Evolutionary conservation across 2,113 vertebrate species (phyloP), one percentile per base, ranked within the genome.

Genomic region (western clawed frog (Xenopus tropicalis)): DNA sequence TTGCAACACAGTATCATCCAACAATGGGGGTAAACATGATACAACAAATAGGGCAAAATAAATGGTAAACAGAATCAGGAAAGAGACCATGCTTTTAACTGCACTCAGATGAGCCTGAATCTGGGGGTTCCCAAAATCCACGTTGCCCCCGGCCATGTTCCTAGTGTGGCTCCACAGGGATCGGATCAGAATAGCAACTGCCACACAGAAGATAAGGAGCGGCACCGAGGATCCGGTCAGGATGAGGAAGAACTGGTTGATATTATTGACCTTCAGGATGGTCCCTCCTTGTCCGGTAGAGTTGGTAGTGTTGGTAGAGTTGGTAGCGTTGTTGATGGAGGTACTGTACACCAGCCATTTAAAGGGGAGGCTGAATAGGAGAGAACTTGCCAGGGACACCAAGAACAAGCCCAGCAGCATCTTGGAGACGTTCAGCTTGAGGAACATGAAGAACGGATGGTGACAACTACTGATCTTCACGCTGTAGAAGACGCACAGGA

Each of bases 381-480:
- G 3, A 0, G 77, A 22, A 0, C 5, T 42, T 68, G 82, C 0
- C 46, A 23, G 3, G 9, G 81, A 81, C 1, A 6, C n/a, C 8
- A 76, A 3, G 1, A 84, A 3, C 1, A 83, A 8, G 77, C 77
- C 72, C 0, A 66, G 77, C n/a, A 84, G 62, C 0, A 82, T 43
- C n/a, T 24, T 77, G 69, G 81, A 81, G 1, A 80, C 77, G 21
- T 61, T 80, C 1, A 0, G 1, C 54, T 85, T 83, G 63, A 85
- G 20, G 11, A 14, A 72, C n/a, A 10, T 12, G 23, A 86, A 80
- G 12, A 77, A 14, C 0, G 0, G n/a, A n/a, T 78, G 22, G 3
- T 69, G 58, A 66, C 79, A 84, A 69, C 61, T 79, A 6, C 73
- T 70, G 29, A 79, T 78, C 71, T 84, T 85, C 51, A 80, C 12